Conservation (phyloP, 2,797 vertebrate genomes). For the Triplophysa yarkandensis region DNA sequence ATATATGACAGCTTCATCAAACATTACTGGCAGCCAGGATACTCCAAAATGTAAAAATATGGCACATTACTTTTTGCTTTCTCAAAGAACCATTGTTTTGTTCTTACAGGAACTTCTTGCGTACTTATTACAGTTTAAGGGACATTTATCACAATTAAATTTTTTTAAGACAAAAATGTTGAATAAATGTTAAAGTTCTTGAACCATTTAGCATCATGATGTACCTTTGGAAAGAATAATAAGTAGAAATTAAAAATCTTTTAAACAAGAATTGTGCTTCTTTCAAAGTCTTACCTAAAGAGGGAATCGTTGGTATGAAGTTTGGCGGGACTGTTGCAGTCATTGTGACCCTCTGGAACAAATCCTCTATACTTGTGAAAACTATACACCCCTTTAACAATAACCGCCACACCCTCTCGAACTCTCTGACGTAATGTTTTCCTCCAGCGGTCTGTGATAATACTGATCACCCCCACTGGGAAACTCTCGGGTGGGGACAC, state of each 20-base stretch:
- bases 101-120: too few species aligned
- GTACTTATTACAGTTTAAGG: too few species aligned
- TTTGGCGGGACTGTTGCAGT: conserved; percentile 78
- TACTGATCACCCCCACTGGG: conserved; percentile 91
- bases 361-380: conserved; percentile 82
- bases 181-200: too few species aligned
- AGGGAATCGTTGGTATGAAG: conserved; percentile 77
- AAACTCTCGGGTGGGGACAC: conserved; percentile 84
- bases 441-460: conserved; percentile 94
- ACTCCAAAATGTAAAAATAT: conserved; percentile 1
- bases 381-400: conserved; percentile 88
- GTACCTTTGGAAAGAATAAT: too few species aligned
- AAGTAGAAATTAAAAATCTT: neutral
- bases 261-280: neutral
- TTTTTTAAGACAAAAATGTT: too few species aligned
- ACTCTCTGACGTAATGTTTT: conserved; percentile 92
- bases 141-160: too few species aligned
- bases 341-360: conserved; percentile 82
- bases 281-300: conserved; percentile 80
- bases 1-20: conserved; percentile 38
- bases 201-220: too few species aligned
- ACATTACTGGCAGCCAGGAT: conserved; percentile 16
- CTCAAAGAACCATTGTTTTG: too few species aligned
- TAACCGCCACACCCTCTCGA: conserved; percentile 91
- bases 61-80: neutral